phyloP scores from a whole-genome alignment of 2,888 invertebrate species.

The Tenthredo notha region DNA sequence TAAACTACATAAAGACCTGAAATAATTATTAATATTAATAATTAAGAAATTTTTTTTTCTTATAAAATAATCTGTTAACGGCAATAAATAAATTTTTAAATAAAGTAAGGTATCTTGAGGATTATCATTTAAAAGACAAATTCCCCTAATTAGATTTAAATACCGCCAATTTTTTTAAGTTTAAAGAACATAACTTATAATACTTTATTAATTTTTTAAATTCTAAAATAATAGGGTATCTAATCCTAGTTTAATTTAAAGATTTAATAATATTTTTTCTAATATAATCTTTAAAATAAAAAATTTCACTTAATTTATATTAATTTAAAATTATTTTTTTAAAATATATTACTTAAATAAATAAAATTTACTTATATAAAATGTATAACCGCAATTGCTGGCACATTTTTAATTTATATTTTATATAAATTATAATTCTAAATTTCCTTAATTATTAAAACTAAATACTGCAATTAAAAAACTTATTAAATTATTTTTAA shows the following conservation, averaged over 20 bases:
- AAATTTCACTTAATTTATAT: constrained; percentile 82
- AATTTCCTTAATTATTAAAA: constrained; percentile 80
- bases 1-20: constrained; percentile 82
- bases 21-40: too few species aligned
- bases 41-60: too few species aligned
- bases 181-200: constrained; percentile 80
- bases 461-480: constrained; percentile 69
- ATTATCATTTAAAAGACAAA: too few species aligned
- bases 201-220: constrained; percentile 78
- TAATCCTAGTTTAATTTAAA: constrained; percentile 83
- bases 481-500: constrained; percentile 75
- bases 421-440: constrained; percentile 82
- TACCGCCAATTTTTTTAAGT: constrained; percentile 80
- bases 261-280: constrained; percentile 77
- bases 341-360: constrained; percentile 65
- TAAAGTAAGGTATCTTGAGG: too few species aligned
- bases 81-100: too few species aligned
- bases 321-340: constrained; percentile 69
- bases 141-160: constrained; percentile 67
- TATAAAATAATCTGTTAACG: too few species aligned
- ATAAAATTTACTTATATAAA: constrained; percentile 81
- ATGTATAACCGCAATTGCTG: constrained; percentile 86
- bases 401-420: constrained; percentile 82
- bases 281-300: constrained; percentile 77
- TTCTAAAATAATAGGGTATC: constrained; percentile 84